These are phyloP conservation scores for Fragum fragum DNA, from an alignment of 2,888 invertebrate species.

Conservation along the genomic window DNA sequence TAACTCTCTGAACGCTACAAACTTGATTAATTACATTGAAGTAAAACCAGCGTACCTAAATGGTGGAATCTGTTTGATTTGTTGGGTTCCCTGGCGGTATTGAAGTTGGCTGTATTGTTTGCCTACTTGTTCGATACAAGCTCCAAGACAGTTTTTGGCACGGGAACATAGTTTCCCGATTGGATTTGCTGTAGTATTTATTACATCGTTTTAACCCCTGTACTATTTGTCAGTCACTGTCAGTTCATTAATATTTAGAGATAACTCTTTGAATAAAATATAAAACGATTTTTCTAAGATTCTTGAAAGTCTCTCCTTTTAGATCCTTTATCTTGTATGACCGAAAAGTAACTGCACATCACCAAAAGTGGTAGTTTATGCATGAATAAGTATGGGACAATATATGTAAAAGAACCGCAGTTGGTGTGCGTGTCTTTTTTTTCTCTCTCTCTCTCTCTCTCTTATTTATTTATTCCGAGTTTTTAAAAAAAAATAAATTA, in stretches of 20 bases:
- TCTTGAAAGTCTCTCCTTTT: no score
- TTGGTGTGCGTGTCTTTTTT: no score
- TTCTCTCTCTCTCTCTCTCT: no score
- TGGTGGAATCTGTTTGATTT: neutral
- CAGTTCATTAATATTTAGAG: constrained; percentile 5
- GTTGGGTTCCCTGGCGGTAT: neutral
- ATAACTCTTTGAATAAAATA: no score
- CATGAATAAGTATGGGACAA: no score
- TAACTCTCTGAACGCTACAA: neutral
- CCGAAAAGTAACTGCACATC: no score
- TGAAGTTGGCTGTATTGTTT: neutral
- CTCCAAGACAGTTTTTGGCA: constrained; percentile 12
- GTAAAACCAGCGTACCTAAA: constrained; percentile 3
- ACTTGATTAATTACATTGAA: constrained; percentile 2
- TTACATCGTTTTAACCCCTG: constrained; percentile 30
- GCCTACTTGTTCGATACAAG: neutral
- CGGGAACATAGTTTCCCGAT: neutral
- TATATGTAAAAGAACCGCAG: no score
- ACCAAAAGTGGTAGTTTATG: no score
- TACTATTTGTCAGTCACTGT: constrained; percentile 18
- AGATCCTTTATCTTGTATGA: no score
- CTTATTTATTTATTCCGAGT: no score
- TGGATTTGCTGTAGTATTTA: constrained; percentile 26
- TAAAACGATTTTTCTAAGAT: no score
- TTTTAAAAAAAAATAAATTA: no score